Evolutionary conservation across 2,888 invertebrate species (phyloP).

Genomic region (Physocephala rufipes): DNA sequence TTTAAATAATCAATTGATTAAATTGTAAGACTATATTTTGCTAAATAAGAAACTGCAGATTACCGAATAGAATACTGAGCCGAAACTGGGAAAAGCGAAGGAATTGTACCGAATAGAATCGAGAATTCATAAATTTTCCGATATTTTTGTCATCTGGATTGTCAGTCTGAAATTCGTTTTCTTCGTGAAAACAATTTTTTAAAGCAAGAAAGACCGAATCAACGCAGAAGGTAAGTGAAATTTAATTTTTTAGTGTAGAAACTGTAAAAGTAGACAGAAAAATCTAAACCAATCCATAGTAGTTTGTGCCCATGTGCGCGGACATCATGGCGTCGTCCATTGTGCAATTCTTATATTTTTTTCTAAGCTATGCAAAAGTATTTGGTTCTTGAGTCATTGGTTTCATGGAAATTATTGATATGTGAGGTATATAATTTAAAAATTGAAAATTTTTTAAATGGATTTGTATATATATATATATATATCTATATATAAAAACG

Average conservation of each 20-base stretch:
- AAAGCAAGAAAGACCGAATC: constrained; percentile 18
- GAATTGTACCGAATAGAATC: not conserved
- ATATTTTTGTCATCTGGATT: constrained; percentile 28
- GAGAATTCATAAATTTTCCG: constrained; percentile 21
- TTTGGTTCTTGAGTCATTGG: not conserved
- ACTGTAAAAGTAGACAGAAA: not conserved
- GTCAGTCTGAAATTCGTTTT: constrained; percentile 16
- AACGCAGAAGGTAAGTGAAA: constrained; percentile 36
- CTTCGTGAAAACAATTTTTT: not conserved
- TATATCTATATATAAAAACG: no score
- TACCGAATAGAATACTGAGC: constrained; percentile 2
- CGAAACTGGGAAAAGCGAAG: not conserved
- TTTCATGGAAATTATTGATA: no score
- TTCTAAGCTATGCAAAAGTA: constrained; percentile 17
- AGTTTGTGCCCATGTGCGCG: not conserved
- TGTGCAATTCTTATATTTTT: constrained; percentile 10
- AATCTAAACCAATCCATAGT: not conserved
- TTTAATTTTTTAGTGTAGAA: constrained; percentile 14
- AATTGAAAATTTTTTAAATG: no score
- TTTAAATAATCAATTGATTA: constrained; percentile 17
- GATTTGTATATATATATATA: no score
- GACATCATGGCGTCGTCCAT: constrained; percentile 10
- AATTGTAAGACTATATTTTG: not conserved
- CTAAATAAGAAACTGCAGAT: constrained; percentile 5
- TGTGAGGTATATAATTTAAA: no score